Evolutionary conservation across 2,888 invertebrate species (phyloP), one percentile per base, ranked within the genome.

Genomic region (Dexiosoma caninum): DNA sequence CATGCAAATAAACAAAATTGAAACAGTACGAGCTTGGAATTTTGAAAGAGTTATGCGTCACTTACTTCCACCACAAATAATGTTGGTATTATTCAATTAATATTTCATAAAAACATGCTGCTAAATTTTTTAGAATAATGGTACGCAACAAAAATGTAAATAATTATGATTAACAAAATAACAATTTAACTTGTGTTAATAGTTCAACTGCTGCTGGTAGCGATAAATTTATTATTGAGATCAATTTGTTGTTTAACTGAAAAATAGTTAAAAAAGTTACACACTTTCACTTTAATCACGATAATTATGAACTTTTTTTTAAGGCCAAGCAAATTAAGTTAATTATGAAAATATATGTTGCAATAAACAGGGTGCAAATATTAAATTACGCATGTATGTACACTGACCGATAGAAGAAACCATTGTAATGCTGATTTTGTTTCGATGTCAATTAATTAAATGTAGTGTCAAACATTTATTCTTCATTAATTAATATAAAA

Each of bases 241-340:
- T 44, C 4, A 19, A 16, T 44, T 21, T 49, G 12, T 37, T 35
- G 21, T 2, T 19, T 44, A 14, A 6, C 35, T 49, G 6, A n/a
- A 67, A 30, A 40, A 37, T n/a, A n/a, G n/a, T 30, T 21, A 30
- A 49, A 49, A 59, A 14, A 60, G 30, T 60, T n/a, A n/a, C n/a
- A n/a, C 12, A 74, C 55, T 74, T 74, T 74, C 62, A 71, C 40
- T 71, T 35, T 12, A 46, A 51, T 53, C 19, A 14, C 9, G 10
- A 51, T 14, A 0, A 32, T 51, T 30, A 8, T 27, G 6, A n/a
- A n/a, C n/a, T n/a, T n/a, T 27, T 7, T 27, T 53, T 37, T 49
- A 70, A 70, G 70, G 49, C 49, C 37, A 59, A 16, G 9, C 6
- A 27, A 27, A 27, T 6, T 27, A 27, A 27, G n/a, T n/a, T n/a